Evolutionary conservation across 2,797 vertebrate species (phyloP).

Genomic region (Podargus strigoides): DNA sequence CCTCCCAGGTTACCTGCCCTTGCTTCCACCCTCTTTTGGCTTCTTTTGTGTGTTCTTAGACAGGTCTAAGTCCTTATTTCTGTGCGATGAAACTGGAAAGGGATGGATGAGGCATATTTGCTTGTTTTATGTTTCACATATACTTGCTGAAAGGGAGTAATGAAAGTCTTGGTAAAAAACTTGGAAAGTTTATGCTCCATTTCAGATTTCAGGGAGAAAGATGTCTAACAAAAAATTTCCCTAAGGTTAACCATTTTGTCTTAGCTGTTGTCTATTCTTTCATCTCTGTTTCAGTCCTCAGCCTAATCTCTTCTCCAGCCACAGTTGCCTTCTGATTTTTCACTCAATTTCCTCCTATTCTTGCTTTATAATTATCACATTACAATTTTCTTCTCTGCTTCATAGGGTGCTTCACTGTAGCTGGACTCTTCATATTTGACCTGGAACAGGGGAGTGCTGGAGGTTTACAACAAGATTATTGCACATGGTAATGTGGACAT

Average conservation of each 20-base stretch:
- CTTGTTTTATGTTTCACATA: neutral
- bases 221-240: neutral
- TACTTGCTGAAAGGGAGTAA: neutral
- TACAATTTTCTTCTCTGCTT: neutral
- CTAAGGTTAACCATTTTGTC: neutral
- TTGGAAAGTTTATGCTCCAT: neutral
- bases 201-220: neutral
- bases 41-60: too few relatives aligned
- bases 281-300: neutral
- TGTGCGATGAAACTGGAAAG: neutral
- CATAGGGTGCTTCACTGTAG: neutral
- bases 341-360: neutral
- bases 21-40: too few relatives aligned
- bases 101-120: neutral
- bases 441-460: neutral
- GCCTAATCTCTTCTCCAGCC: neutral
- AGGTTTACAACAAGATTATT: neutral
- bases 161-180: neutral
- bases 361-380: neutral
- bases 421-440: neutral
- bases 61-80: neutral
- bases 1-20: too few relatives aligned
- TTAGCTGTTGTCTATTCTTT: neutral
- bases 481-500: fast-evolving
- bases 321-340: neutral